Evolutionary conservation across 1,140 invertebrate species (phyloP).

Genomic region (Venturia canescens): DNA sequence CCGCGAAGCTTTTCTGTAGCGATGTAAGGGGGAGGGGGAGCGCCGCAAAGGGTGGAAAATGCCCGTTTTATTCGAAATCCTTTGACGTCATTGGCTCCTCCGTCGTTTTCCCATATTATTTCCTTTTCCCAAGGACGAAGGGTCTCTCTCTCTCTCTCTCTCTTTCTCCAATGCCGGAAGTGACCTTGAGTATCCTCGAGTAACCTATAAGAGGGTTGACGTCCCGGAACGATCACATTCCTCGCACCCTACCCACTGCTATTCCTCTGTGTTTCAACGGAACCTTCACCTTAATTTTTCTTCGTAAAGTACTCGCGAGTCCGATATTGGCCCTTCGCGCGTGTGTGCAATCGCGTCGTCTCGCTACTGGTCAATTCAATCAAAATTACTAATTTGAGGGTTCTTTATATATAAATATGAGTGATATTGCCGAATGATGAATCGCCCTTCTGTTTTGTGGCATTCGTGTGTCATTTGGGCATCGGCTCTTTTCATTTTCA

Average conservation of each 20-base stretch:
- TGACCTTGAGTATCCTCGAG: background rate
- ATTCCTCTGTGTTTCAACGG: background rate
- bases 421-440: too few relatives aligned
- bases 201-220: background rate
- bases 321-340: too few relatives aligned
- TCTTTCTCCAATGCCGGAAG: conserved; percentile 31
- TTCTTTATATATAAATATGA: too few relatives aligned
- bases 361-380: too few relatives aligned
- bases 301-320: too few relatives aligned
- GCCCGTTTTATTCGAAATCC: conserved; percentile 10
- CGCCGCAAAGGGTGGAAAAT: conserved; percentile 16
- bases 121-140: background rate
- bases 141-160: conserved; percentile 10
- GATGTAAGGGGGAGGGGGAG: background rate
- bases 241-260: background rate
- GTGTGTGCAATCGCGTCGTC: too few relatives aligned
- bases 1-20: conserved; percentile 27
- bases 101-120: conserved; percentile 37
- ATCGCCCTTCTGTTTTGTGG: too few relatives aligned
- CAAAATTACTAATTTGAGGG: too few relatives aligned
- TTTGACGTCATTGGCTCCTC: conserved; percentile 37
- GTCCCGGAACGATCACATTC: background rate
- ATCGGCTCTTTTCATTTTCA: too few relatives aligned
- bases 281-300: background rate
- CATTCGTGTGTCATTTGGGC: too few relatives aligned